These are phyloP conservation scores for Panonychus citri DNA, from an alignment of 1,140 invertebrate species.

Conservation along the genomic window DNA sequence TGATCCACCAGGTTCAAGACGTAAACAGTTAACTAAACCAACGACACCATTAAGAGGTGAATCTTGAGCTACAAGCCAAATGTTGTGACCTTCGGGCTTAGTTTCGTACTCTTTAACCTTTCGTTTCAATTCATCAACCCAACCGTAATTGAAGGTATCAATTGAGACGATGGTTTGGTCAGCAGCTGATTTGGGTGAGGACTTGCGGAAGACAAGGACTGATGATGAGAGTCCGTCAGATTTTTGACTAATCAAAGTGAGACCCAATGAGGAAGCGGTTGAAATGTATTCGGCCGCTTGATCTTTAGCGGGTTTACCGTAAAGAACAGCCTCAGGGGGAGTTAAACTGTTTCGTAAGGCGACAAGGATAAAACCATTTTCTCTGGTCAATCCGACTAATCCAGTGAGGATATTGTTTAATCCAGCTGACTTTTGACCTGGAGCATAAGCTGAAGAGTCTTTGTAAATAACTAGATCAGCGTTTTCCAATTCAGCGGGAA, in stretches of 20 bases:
- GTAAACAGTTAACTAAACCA: conserved; percentile 67
- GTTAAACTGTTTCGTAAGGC: conserved; percentile 38
- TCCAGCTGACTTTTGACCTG: conserved; percentile 16
- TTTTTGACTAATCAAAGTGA: conserved; percentile 5
- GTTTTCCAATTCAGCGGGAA: conserved; percentile 11
- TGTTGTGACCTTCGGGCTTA: conserved; percentile 6
- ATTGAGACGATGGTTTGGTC: conserved; percentile 9
- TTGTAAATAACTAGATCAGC: conserved; percentile 21
- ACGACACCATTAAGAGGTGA: conserved; percentile 39
- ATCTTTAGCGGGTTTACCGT: background rate
- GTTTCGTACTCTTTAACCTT: conserved; percentile 7
- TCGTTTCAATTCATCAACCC: conserved; percentile 14
- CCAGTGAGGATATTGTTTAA: conserved; percentile 19
- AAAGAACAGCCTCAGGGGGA: conserved; percentile 15
- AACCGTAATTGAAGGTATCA: conserved; percentile 9
- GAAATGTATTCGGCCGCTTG: background rate
- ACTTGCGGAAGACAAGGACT: conserved; percentile 3
- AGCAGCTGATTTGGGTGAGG: background rate
- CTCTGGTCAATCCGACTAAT: conserved; percentile 29
- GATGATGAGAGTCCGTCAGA: conserved; percentile 1
- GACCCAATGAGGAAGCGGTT: background rate
- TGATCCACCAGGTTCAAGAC: conserved; percentile 50
- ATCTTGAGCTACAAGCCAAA: conserved; percentile 16
- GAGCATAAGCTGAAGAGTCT: conserved; percentile 14
- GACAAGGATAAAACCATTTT: conserved; percentile 47